Evolutionary conservation across 2,888 invertebrate genomes (phyloP).

Genomic region (Arctia plantaginis): DNA sequence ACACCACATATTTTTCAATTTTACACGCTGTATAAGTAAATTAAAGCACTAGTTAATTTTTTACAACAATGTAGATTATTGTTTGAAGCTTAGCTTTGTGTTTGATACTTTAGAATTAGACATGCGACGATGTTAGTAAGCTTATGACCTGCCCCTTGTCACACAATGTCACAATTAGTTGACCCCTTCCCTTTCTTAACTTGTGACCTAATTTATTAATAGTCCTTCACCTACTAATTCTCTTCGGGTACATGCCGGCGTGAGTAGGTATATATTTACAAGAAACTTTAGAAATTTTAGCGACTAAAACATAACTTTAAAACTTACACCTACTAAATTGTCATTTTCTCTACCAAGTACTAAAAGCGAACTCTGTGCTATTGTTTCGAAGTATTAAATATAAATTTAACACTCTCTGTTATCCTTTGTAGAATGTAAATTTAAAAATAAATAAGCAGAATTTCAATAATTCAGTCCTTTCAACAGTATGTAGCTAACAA

Average conservation of each 20-base stretch:
- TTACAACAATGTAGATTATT: too few species aligned
- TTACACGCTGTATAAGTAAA: not conserved
- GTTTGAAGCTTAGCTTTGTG: too few species aligned
- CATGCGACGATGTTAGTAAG: not conserved
- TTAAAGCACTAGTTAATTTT: too few species aligned
- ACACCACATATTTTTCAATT: not conserved
- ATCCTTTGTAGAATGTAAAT: not conserved
- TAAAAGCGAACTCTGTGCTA: not conserved
- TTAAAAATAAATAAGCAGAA: constrained; percentile 6
- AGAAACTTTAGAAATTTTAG: not conserved
- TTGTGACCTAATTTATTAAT: not conserved
- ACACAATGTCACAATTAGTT: not conserved
- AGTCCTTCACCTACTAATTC: not conserved
- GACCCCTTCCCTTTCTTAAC: not conserved
- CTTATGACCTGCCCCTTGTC: not conserved
- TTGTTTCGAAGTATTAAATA: not conserved
- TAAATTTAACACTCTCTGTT: not conserved
- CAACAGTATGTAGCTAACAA: not conserved
- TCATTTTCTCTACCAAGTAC: not conserved
- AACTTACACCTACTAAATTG: not conserved
- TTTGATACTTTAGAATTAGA: too few species aligned
- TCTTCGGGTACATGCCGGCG: not conserved
- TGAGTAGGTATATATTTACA: not conserved
- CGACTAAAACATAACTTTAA: not conserved
- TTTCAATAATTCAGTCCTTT: constrained; percentile 8